Evolutionary conservation across 2,888 invertebrate species (phyloP).

Genomic region (Augochlorella aurata): DNA sequence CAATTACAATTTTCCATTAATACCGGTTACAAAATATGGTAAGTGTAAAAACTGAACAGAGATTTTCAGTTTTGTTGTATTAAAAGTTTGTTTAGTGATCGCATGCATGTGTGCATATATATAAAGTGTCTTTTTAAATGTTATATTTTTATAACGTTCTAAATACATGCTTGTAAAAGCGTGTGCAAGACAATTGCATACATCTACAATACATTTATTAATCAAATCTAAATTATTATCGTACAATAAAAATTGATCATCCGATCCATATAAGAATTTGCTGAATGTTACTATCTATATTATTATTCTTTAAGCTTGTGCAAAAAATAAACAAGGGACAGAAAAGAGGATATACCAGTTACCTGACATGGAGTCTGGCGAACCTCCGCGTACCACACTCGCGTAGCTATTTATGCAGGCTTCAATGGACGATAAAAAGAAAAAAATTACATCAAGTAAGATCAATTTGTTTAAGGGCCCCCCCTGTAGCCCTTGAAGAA

Average conservation of each 20-base stretch:
- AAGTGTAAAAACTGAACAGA: neutral
- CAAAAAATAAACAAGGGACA: slow-evolving; percentile 67
- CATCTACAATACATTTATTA: neutral
- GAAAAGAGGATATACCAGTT: slow-evolving; percentile 84
- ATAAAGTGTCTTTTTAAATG: slow-evolving; percentile 10
- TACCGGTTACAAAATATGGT: neutral
- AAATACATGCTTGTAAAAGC: slow-evolving; percentile 30
- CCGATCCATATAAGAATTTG: slow-evolving; percentile 39
- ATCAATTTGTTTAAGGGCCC: slow-evolving; percentile 67
- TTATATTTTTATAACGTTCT: neutral
- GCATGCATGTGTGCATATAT: slow-evolving; percentile 16
- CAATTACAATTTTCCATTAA: neutral
- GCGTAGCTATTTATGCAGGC: slow-evolving; percentile 90
- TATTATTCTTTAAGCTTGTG: slow-evolving; percentile 40
- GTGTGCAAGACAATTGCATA: slow-evolving; percentile 19
- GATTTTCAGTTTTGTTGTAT: neutral
- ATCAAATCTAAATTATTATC: slow-evolving; percentile 3
- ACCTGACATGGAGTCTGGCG: slow-evolving; percentile 94
- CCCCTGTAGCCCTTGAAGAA: slow-evolving; percentile 65
- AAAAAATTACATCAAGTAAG: slow-evolving; percentile 80
- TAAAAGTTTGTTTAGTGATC: neutral
- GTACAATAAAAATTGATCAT: slow-evolving; percentile 25
- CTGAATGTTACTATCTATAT: slow-evolving; percentile 44
- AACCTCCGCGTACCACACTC: slow-evolving; percentile 93
- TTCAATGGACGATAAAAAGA: slow-evolving; percentile 81